phyloP scores from a whole-genome alignment of 1,140 invertebrate species.

The Pogonognathellus flavescens region DNA sequence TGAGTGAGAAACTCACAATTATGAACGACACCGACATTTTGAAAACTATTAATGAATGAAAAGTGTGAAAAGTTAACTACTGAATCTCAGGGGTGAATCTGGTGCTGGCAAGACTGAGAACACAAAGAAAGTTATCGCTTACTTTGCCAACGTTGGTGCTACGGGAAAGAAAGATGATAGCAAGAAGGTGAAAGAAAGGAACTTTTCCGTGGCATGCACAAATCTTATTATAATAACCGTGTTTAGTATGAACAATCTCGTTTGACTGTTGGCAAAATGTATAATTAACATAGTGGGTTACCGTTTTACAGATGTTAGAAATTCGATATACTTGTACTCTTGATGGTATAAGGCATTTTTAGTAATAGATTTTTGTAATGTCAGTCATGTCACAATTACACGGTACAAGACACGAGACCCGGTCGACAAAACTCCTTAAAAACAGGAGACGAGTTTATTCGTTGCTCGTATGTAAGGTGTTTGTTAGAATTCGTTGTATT shows the following conservation, averaged over 20 bases:
- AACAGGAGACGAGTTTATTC: slow-evolving; percentile 15
- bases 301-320: too few relatives aligned
- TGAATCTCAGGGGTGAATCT: slow-evolving; percentile 80
- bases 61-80: not conserved
- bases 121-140: slow-evolving; percentile 99
- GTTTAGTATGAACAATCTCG: too few relatives aligned
- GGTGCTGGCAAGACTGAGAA: slow-evolving; percentile 99
- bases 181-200: slow-evolving; percentile 58
- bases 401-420: slow-evolving; percentile 23
- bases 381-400: slow-evolving; percentile 10
- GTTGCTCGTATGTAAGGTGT: not conserved
- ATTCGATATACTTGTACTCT: too few relatives aligned
- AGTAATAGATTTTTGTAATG: too few relatives aligned
- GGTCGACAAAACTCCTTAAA: slow-evolving; percentile 6
- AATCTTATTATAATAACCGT: too few relatives aligned
- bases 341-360: too few relatives aligned
- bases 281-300: too few relatives aligned
- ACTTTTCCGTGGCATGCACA: too few relatives aligned
- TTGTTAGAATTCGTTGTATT: not conserved
- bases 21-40: not conserved
- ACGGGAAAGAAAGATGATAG: slow-evolving; percentile 82
- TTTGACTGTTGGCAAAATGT: too few relatives aligned
- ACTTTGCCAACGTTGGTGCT: slow-evolving; percentile 96
- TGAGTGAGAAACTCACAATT: too few relatives aligned
- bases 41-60: not conserved